Evolutionary conservation across 2,797 vertebrate species (phyloP).

Genomic region (Nannoperca obscura): DNA sequence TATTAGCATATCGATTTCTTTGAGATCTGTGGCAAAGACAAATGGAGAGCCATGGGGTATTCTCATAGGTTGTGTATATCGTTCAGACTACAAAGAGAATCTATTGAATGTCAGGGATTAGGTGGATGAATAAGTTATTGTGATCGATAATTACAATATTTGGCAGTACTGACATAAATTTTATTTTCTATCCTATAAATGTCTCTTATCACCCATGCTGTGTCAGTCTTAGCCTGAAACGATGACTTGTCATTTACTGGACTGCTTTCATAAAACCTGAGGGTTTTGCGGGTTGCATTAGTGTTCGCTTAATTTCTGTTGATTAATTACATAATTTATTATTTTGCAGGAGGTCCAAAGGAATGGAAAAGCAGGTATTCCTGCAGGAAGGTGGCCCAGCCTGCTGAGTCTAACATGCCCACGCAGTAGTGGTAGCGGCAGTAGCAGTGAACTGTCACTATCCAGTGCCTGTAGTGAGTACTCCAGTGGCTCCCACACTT

Average conservation of each 20-base stretch:
- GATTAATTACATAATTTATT: not conserved
- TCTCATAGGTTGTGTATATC: slow-evolving; percentile 18
- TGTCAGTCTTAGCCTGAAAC: not conserved
- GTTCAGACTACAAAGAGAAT: slow-evolving; percentile 27
- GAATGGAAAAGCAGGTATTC: slow-evolving; percentile 85
- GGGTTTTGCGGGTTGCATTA: not conserved
- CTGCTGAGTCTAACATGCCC: slow-evolving; percentile 87
- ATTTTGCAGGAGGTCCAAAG: slow-evolving; percentile 86
- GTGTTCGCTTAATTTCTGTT: not conserved
- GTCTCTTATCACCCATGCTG: not conserved
- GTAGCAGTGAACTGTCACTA: slow-evolving; percentile 90
- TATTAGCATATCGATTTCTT: slow-evolving; percentile 62
- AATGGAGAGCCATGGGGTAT: slow-evolving; percentile 49
- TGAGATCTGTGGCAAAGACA: slow-evolving; percentile 54
- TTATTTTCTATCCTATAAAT: not conserved
- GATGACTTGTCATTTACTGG: not conserved
- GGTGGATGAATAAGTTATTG: slow-evolving; percentile 16
- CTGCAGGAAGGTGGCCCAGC: slow-evolving; percentile 85
- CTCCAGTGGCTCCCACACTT: slow-evolving; percentile 91
- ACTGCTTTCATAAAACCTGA: not conserved
- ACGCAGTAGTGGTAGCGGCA: slow-evolving; percentile 89
- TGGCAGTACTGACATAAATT: not conserved
- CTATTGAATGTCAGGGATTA: slow-evolving; percentile 24
- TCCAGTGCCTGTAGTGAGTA: slow-evolving; percentile 92
- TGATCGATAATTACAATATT: slow-evolving; percentile 19